Evolutionary conservation across 2,797 vertebrate species (phyloP).

Genomic region (Lagodon rhomboides): DNA sequence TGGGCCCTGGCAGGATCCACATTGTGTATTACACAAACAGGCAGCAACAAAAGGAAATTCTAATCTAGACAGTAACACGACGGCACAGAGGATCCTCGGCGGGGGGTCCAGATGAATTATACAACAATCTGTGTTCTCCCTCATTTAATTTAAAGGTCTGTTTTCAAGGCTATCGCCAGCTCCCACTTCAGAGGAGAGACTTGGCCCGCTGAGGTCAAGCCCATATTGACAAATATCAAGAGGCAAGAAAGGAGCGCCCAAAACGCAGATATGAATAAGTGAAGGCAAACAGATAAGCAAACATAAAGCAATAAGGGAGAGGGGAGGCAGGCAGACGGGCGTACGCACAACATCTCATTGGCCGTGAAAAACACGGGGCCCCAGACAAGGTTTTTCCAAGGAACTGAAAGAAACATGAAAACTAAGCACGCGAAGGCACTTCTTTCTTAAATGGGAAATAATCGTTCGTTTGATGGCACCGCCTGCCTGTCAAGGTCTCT

Average conservation of each 20-base stretch:
- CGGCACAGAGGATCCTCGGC: constrained; percentile 81
- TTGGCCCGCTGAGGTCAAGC: constrained; percentile 82
- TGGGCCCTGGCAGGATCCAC: constrained; percentile 85
- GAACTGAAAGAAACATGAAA: constrained; percentile 62
- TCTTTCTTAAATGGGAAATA: constrained; percentile 63
- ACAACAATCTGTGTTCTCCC: constrained; percentile 88
- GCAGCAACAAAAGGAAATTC: constrained; percentile 88
- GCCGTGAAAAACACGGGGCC: constrained; percentile 59
- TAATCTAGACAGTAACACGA: constrained; percentile 86
- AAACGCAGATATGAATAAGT: constrained; percentile 81
- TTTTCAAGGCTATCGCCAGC: constrained; percentile 84
- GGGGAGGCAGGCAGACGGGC: constrained; percentile 41
- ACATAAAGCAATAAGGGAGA: constrained; percentile 70
- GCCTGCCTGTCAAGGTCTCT: constrained; percentile 47
- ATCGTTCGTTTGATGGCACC: constrained; percentile 69
- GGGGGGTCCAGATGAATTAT: constrained; percentile 88
- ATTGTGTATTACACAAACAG: constrained; percentile 87
- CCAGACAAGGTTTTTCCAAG: constrained; percentile 51
- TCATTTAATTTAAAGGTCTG: constrained; percentile 87
- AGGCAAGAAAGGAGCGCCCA: constrained; percentile 76
- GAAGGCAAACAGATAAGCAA: constrained; percentile 77
- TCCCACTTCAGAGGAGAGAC: constrained; percentile 80
- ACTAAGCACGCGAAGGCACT: constrained; percentile 45
- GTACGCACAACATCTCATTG: constrained; percentile 50
- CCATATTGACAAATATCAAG: constrained; percentile 85